Evolutionary conservation across 2,888 invertebrate species (phyloP), one percentile per base, ranked within the genome.

Genomic region (Eupelmus urozonus): DNA sequence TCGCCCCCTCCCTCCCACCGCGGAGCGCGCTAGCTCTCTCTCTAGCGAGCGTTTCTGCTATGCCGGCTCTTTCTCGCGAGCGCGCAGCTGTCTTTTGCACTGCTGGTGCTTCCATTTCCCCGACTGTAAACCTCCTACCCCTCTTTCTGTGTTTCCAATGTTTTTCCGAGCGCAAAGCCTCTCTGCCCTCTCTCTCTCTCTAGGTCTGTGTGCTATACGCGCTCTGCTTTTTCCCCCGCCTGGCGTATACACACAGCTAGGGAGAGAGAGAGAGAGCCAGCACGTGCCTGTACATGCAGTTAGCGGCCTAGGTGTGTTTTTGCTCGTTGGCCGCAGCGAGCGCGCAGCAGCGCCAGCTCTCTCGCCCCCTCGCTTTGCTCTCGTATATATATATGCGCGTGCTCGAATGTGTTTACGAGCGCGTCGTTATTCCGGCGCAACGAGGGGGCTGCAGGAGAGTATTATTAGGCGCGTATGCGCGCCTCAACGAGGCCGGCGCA

Each of bases 1-100:
- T 86, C 85, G 83, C 85, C 84, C 79, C 81, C 63, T 78, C 75
- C 74, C 74, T 59, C 75, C 45, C 42, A 23, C 40, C 11, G n/a
- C n/a, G n/a, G n/a, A n/a, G 11, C 27, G 66, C 72, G 51, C 81
- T 76, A 34, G 5, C 5, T 34, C 34, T 34, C 34, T 34, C 34
- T 34, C 34, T 34, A 5, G 34, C 34, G 9, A 34, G 3, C 16
- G 45, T 16, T 45, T 16, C 2, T 45, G 9, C 16, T 45, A 13
- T 45, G 16, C 16, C 45, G 45, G 34, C 34, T 34, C 9, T 34
- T 34, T 34, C 16, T 45, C 45, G 45, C 13, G 13, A 2, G 9
- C 45, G 2, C 45, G 2, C 45, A 13, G 81, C 20, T 27, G 34
- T n/a, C 40, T 72, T 11, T 27, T 49, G 49, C 49, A 49, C 49